Percentiles rank a stretch among this genome's conserved stretches.
Evolutionary conservation across 2,888 invertebrate genomes (phyloP).

Genomic region (Ramazzottius varieornatus): DNA sequence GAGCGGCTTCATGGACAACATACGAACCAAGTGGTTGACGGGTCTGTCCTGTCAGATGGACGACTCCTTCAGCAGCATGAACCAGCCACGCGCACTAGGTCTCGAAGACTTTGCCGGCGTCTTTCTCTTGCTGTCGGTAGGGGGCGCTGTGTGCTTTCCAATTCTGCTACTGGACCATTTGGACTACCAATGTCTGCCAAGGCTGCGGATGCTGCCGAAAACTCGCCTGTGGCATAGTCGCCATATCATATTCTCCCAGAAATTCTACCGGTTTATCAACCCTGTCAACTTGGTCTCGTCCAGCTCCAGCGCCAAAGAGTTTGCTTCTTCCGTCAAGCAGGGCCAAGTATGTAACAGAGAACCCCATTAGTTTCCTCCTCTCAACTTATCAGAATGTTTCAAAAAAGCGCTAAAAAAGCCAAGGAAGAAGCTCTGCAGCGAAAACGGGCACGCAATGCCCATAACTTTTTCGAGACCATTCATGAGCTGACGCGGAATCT

Average conservation of each 20-base stretch:
- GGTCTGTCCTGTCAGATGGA: neutral
- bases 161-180: neutral
- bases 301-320: neutral
- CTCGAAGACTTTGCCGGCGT: neutral
- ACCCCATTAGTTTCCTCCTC: neutral
- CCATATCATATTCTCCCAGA: neutral
- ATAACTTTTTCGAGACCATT: slow-evolving; percentile 1
- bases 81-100: neutral
- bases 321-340: neutral
- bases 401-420: neutral
- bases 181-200: neutral
- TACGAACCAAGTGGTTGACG: neutral
- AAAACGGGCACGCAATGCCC: neutral
- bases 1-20: neutral
- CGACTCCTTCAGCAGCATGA: neutral
- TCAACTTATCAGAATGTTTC: neutral
- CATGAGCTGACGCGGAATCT: slow-evolving; percentile 4
- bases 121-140: neutral
- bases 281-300: neutral
- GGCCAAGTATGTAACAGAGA: neutral
- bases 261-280: neutral
- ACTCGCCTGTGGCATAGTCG: neutral
- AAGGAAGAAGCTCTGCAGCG: neutral
- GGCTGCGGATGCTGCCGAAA: neutral
- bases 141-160: neutral